Evolutionary conservation across 1,140 invertebrate species (phyloP).

Genomic region (Dendrolimus punctatus): DNA sequence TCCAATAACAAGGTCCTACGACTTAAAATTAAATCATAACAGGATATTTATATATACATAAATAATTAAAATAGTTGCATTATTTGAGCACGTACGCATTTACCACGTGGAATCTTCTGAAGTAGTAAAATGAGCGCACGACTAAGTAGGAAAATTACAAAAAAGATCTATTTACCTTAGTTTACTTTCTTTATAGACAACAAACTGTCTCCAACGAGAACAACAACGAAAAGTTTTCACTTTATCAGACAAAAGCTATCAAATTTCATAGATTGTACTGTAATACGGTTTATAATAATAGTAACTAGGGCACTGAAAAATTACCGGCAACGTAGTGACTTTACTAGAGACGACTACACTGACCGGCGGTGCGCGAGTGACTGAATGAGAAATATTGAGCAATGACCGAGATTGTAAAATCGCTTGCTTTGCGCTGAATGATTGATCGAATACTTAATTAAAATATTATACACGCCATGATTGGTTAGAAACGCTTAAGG

Average conservation of each 20-base stretch:
- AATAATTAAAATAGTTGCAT: no score
- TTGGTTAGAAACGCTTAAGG: background rate
- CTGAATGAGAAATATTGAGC: slow-evolving; percentile 18
- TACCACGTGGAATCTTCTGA: slow-evolving; percentile 29
- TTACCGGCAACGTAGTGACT: slow-evolving; percentile 53
- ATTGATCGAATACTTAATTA: no score
- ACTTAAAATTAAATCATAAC: no score
- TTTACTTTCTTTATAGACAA: slow-evolving; percentile 38
- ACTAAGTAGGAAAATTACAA: slow-evolving; percentile 21
- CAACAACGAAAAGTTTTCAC: slow-evolving; percentile 35
- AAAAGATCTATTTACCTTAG: slow-evolving; percentile 44
- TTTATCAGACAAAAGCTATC: slow-evolving; percentile 39
- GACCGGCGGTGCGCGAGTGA: slow-evolving; percentile 49
- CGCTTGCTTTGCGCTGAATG: no score
- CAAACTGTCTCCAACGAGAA: slow-evolving; percentile 30
- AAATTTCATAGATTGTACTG: slow-evolving; percentile 24
- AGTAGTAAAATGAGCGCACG: slow-evolving; percentile 12
- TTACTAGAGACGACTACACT: slow-evolving; percentile 50
- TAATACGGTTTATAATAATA: slow-evolving; percentile 17
- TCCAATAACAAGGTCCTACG: no score
- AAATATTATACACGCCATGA: slow-evolving; percentile 7
- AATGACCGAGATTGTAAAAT: slow-evolving; percentile 1
- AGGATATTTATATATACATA: no score
- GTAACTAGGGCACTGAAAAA: slow-evolving; percentile 40
- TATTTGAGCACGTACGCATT: slow-evolving; percentile 19